Conservation (phyloP, 2,113 vertebrate species). For the Gymnocephalus cernua region DNA sequence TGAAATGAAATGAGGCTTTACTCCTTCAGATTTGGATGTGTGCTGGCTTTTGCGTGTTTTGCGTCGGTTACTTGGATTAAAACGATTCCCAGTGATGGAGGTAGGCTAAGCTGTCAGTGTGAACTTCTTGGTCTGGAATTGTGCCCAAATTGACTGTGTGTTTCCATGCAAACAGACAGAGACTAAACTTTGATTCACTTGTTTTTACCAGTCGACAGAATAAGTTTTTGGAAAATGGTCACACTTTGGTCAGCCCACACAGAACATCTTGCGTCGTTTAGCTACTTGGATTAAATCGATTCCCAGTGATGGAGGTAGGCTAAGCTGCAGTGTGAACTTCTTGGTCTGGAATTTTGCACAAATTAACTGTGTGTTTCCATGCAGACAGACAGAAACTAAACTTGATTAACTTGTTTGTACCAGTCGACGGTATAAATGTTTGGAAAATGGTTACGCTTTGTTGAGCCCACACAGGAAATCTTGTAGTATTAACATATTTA, state of each 20-base stretch:
- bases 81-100: conserved; percentile 30
- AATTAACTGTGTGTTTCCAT: neutral
- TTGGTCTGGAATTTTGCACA: neutral
- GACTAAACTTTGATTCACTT: too few relatives aligned
- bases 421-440: too few relatives aligned
- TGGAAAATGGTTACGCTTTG: too few relatives aligned
- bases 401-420: too few relatives aligned
- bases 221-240: too few relatives aligned
- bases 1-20: conserved; percentile 59
- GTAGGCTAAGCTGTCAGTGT: conserved; percentile 29
- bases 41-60: conserved; percentile 35
- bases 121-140: neutral
- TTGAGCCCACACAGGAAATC: too few relatives aligned
- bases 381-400: too few relatives aligned
- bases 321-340: neutral
- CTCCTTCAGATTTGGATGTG: conserved; percentile 16
- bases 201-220: too few relatives aligned
- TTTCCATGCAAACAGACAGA: too few relatives aligned
- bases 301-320: conserved; percentile 48
- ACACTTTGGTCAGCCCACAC: too few relatives aligned
- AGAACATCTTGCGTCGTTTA: neutral
- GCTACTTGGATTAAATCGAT: conserved; percentile 41
- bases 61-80: conserved; percentile 46
- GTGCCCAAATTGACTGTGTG: too few relatives aligned
- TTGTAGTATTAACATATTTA: too few relatives aligned